phyloP scores from a whole-genome alignment of 2,888 invertebrate genomes.

The Invenusta paracnida region DNA sequence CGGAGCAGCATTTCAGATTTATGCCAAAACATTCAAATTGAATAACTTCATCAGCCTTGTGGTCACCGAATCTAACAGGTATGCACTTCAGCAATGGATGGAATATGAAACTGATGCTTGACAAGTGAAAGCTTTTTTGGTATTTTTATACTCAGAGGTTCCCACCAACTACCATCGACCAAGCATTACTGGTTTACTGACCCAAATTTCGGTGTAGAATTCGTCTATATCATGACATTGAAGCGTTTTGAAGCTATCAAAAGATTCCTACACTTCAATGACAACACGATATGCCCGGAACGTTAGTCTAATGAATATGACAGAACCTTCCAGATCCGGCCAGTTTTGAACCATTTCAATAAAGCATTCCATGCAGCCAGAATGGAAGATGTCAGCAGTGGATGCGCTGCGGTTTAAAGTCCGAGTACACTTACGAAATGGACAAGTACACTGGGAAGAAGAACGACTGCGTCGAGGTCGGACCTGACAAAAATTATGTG shows the following conservation, averaged over 20 bases:
- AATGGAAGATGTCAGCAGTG: neutral
- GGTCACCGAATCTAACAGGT: too few species aligned
- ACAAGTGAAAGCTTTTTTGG: too few species aligned
- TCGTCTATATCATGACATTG: neutral
- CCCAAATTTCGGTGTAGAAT: neutral
- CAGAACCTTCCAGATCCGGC: neutral
- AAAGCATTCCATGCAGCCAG: neutral
- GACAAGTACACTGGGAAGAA: slow-evolving; percentile 9
- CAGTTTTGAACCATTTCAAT: neutral
- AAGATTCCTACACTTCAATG: neutral
- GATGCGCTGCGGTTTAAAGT: slow-evolving; percentile 5
- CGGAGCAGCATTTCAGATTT: too few species aligned
- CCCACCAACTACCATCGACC: neutral
- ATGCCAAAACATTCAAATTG: too few species aligned
- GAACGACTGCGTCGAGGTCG: neutral
- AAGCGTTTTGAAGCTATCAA: slow-evolving; percentile 10
- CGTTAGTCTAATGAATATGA: neutral
- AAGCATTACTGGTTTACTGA: neutral
- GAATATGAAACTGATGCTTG: too few species aligned
- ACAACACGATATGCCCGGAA: neutral
- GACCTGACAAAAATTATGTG: neutral
- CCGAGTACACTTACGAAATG: neutral
- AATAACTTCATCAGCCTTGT: too few species aligned
- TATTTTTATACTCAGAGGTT: neutral
- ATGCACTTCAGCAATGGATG: too few species aligned